These are phyloP conservation scores for Nomada hirtipes DNA, from an alignment of 2,888 invertebrate species.

Conservation along the genomic window DNA sequence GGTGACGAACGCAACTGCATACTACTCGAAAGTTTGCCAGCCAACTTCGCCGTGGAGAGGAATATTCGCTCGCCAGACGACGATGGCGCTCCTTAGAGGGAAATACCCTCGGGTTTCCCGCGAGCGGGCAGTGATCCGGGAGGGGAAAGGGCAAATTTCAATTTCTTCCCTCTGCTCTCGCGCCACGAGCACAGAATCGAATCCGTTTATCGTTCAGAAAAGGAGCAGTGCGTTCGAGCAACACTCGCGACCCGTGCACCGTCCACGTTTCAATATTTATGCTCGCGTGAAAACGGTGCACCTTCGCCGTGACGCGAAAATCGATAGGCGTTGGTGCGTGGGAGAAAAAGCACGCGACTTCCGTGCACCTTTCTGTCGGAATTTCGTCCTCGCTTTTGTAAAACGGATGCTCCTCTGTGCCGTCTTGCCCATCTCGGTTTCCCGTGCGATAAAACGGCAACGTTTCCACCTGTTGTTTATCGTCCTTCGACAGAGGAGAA, in stretches of 20 bases:
- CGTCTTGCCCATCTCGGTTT: constrained; percentile 15
- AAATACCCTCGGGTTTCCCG: constrained; percentile 22
- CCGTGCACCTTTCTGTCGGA: constrained; percentile 20
- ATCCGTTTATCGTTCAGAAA: too few species aligned
- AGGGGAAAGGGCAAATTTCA: constrained; percentile 19
- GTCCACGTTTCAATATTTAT: constrained; percentile 49
- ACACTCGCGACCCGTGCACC: background rate
- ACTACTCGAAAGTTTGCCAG: constrained; percentile 40
- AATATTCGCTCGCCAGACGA: constrained; percentile 20
- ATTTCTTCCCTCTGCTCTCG: background rate
- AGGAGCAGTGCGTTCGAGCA: too few species aligned
- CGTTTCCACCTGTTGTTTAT: constrained; percentile 59
- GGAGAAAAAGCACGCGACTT: constrained; percentile 2
- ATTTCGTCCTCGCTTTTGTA: constrained; percentile 34
- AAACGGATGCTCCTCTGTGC: constrained; percentile 2
- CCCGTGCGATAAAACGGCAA: constrained; percentile 27
- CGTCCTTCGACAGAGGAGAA: constrained; percentile 16
- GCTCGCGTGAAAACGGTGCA: constrained; percentile 39
- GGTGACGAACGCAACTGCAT: constrained; percentile 11
- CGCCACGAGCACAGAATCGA: background rate
- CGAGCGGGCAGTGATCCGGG: constrained; percentile 26
- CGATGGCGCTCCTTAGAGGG: constrained; percentile 1
- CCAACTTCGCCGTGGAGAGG: constrained; percentile 1
- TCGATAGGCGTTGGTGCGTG: constrained; percentile 45
- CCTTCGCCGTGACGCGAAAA: constrained; percentile 53